These are phyloP conservation scores for Toxotes chatareus DNA, from an alignment of 2,113 vertebrate species.

Conservation along the genomic window DNA sequence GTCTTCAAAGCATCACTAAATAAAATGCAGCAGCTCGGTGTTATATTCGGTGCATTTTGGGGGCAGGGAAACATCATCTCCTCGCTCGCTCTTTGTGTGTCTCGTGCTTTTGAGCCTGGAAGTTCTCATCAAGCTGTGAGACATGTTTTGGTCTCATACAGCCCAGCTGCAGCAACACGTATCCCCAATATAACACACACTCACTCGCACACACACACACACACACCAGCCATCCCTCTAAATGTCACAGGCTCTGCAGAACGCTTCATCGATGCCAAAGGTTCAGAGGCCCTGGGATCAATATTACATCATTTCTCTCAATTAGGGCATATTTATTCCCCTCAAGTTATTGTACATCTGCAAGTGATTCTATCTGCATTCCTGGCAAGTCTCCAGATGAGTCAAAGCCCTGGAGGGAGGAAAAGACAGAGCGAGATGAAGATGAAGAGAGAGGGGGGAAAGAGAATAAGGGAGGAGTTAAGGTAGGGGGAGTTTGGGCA, in stretches of 20 bases:
- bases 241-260: constrained; percentile 75
- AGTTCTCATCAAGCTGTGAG: constrained; percentile 24
- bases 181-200: constrained; percentile 11
- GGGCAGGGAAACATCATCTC: not conserved
- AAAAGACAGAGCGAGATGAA: constrained; percentile 48
- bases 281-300: constrained; percentile 71
- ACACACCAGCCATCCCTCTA: constrained; percentile 69
- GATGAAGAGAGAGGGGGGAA: constrained; percentile 44
- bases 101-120: constrained; percentile 6
- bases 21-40: not conserved
- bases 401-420: constrained; percentile 33
- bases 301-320: constrained; percentile 82
- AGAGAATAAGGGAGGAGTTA: constrained; percentile 45
- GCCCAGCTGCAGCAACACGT: constrained; percentile 29
- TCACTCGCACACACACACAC: constrained; percentile 32
- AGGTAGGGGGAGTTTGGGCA: constrained; percentile 39
- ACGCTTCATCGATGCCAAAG: constrained; percentile 63
- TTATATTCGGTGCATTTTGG: not conserved
- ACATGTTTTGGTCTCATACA: constrained; percentile 30
- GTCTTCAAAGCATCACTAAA: not conserved
- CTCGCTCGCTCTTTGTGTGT: not conserved
- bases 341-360: constrained; percentile 74
- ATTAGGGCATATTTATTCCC: constrained; percentile 80
- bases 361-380: constrained; percentile 72
- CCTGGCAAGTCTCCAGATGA: constrained; percentile 58